Base-by-base conservation (phyloP, 1,140 invertebrate genomes). In the Euwallacea fornicatus region DNA sequence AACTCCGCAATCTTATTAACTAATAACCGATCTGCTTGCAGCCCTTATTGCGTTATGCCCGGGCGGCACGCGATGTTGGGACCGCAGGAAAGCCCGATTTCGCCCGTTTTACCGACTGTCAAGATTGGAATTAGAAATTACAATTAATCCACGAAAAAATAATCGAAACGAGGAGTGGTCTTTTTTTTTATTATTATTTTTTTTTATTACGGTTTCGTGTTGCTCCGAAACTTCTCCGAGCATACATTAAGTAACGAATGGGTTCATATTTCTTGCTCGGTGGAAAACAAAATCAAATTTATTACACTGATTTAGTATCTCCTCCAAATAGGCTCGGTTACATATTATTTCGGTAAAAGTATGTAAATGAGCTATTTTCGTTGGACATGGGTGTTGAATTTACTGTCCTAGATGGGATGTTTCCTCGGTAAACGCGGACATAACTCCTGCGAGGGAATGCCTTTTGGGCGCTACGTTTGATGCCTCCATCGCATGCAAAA, bases 241-340 rank as follows among this genome's bases (percentile, higher is more conserved):
- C 50, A 66, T 66, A 65, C 54, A 56, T 59, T 68, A 59, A 13
- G 44, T 59, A 68, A 53, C 55, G 50, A 69, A 69, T 69, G 33
- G 59, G 58, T 62, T 69, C 67, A 69, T 69, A 69, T 69, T 69
- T 69, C 67, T 69, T 69, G 66, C 66, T 60, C 60, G 9, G 60
- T 69, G 11, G 46, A 69, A 69, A 61, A 69, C 60, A 62, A 62
- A 62, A 69, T 60, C 47, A 55, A 62, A 69, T 69, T 69, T 69
- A 69, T 69, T 69, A 62, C 67, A 10, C 50, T 69, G 67, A 69
- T 69, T 69, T 69, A 69, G 46, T 69, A 69, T 69, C 60, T 69
- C 60, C 54, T 61, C 60, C 7, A 62, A 61, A 69, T 69, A 69
- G 58, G 67, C 67, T 69, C 59, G 59, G 67, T 69, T 69, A 69